A percentile compares a stretch with the other conserved stretches of the same genome.
Conservation (phyloP, 2,797 vertebrate species). For the Leptatherina wallacei region DNA sequence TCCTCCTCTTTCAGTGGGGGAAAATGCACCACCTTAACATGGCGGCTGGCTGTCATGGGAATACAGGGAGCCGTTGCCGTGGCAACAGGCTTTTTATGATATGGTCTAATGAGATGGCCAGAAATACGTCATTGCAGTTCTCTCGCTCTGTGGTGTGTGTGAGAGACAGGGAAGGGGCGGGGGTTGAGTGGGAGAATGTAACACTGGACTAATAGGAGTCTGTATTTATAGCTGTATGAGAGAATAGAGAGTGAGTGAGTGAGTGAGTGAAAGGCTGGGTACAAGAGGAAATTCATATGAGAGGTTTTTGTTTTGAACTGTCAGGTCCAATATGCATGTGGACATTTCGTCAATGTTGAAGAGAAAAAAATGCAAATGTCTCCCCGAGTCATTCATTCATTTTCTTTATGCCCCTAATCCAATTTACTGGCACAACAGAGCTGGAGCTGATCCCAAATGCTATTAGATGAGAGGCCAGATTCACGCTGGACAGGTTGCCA, state of each 20-base stretch:
- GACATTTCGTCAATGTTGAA: constrained; percentile 1
- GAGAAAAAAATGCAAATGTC: not conserved
- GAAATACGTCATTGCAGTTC: constrained; percentile 75
- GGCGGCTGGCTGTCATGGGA: constrained; percentile 75
- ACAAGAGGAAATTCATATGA: constrained; percentile 28
- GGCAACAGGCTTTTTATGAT: constrained; percentile 80
- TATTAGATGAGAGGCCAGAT: not conserved
- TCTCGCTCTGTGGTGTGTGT: constrained; percentile 41
- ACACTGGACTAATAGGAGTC: constrained; percentile 65
- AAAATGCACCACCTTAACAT: constrained; percentile 72
- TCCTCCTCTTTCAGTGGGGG: constrained; percentile 53
- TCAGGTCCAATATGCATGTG: not conserved
- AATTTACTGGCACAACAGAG: not conserved
- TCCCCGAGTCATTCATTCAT: not conserved
- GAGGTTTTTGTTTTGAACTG: not conserved
- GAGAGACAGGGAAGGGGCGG: constrained; percentile 42
- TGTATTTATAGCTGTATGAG: constrained; percentile 71
- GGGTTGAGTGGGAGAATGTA: constrained; percentile 71
- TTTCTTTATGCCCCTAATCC: not conserved
- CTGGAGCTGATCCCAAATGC: not conserved
- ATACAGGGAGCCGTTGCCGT: constrained; percentile 74
- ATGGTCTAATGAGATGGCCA: constrained; percentile 73
- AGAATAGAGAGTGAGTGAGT: not conserved
- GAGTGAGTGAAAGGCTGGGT: constrained; percentile 53
- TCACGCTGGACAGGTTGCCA: not conserved